A percentile compares a stretch with the other conserved stretches of the same genome.
These are phyloP conservation scores for Brachyhypopomus occidentalis DNA, from an alignment of 2,113 vertebrate species.

Conservation along the genomic window DNA sequence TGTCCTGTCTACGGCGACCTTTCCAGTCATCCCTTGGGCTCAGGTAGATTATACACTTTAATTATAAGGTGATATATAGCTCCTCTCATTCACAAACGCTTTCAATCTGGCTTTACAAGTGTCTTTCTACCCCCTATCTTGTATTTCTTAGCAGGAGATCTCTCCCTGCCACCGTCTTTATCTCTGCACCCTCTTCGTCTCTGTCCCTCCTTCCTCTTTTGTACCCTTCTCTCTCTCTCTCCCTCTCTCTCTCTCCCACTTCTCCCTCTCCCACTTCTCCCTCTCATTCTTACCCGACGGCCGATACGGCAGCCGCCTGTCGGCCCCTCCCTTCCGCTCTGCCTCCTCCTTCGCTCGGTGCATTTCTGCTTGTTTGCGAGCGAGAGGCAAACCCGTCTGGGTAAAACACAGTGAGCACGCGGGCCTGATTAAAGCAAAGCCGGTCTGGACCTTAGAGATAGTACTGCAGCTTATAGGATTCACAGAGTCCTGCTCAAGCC, in stretches of 20 bases:
- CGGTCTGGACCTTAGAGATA: constrained; percentile 72
- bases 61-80: constrained; percentile 20
- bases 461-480: constrained; percentile 69
- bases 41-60: constrained; percentile 30
- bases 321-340: constrained; percentile 56
- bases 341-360: constrained; percentile 49
- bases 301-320: background rate
- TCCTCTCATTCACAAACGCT: constrained; percentile 26
- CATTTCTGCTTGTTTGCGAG: constrained; percentile 59
- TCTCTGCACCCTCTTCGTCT: background rate
- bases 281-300: background rate
- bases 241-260: constrained; percentile 43
- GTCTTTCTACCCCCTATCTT: constrained; percentile 4
- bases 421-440: constrained; percentile 69
- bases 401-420: constrained; percentile 67
- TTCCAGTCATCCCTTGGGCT: background rate
- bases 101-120: constrained; percentile 28
- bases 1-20: background rate
- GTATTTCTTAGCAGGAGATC: constrained; percentile 9
- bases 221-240: background rate
- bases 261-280: too few species aligned
- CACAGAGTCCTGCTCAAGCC: constrained; percentile 60
- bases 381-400: constrained; percentile 60
- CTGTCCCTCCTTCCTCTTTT: background rate
- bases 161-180: background rate